These are phyloP conservation scores for Trichosurus vulpecula DNA, from an alignment of 2,797 vertebrate species.

Conservation along the genomic window DNA sequence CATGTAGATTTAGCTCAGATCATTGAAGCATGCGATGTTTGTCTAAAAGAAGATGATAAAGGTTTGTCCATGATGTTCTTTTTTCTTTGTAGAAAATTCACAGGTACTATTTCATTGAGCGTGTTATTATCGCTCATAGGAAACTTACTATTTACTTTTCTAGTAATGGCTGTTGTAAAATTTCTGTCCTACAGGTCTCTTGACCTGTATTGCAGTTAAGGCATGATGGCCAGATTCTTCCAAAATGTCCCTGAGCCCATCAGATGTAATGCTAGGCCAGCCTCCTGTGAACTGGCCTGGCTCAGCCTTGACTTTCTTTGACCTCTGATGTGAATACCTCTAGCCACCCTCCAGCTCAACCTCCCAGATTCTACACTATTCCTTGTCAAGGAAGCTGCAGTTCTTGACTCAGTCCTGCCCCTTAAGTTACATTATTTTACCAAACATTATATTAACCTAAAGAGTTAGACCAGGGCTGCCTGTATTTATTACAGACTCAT, in stretches of 20 bases:
- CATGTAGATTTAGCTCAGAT: slow-evolving; percentile 96
- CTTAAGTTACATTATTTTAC: background rate
- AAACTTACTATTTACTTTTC: slow-evolving; percentile 27
- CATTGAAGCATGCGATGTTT: slow-evolving; percentile 96
- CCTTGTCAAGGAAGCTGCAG: background rate
- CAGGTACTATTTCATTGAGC: background rate
- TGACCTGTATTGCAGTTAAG: background rate
- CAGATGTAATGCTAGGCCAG: background rate
- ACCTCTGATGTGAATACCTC: background rate
- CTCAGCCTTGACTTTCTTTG: background rate
- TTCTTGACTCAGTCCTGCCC: background rate
- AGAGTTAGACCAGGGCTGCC: background rate
- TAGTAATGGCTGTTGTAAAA: slow-evolving; percentile 1
- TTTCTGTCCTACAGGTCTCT: slow-evolving; percentile 39
- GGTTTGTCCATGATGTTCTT: slow-evolving; percentile 83
- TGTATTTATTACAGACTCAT: background rate
- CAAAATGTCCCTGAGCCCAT: background rate
- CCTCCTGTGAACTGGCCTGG: background rate
- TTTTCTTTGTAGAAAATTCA: slow-evolving; percentile 29
- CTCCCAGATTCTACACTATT: background rate
- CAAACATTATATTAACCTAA: background rate
- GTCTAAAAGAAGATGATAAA: slow-evolving; percentile 98
- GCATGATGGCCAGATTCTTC: background rate
- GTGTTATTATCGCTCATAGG: slow-evolving; percentile 9
- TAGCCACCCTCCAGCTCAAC: background rate